Base-by-base conservation (phyloP, 2,113 vertebrate species). In the Scopus umbretta region DNA sequence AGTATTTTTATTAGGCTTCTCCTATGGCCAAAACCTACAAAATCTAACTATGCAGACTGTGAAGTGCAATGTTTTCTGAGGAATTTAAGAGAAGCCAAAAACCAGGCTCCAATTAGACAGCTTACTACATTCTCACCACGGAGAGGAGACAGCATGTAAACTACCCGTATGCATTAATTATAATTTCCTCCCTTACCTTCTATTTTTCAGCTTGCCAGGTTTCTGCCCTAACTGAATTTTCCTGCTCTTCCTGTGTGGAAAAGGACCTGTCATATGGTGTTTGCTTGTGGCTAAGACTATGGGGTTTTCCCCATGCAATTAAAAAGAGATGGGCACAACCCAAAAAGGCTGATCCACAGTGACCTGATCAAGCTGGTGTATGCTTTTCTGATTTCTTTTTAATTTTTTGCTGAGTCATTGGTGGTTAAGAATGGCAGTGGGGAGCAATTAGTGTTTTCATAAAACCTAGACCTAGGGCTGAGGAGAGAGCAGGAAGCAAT, bases 101-200 rank as follows among this genome's bases (percentile, higher is more conserved):
- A 1, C 1, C 55, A 78, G 62, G 55, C 71, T 96, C 45, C 74
- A 82, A 85, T 97, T 95, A 95, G 78, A 90, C 85, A 95, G 74
- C 91, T 96, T 95, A 87, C 68, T 88, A 55, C 63, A 59, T 86
- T 91, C 85, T 91, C 71, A 90, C 67, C 71, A 32, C 8, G 71
- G 79, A 96, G 92, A 93, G 75, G n/a, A 90, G 67, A 96, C 92
- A 93, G 95, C 85, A 80, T 90, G 82, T 74, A 92, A 94, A 95
- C 79, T 90, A 88, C 68, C 50, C 27, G 0, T 50, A 76, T 59
- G 75, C 95, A 94, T 95, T 88, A 92, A 96, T 96, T 94, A 96
- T 78, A 58, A 86, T 80, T 55, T 71, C 26, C 53, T 94, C 38
- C 32, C 36, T 55, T 88, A 47, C 59, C 56, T 92, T 78, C 50